phyloP scores from a whole-genome alignment of 1,140 invertebrate genomes.

The Drosophila willistoni region DNA sequence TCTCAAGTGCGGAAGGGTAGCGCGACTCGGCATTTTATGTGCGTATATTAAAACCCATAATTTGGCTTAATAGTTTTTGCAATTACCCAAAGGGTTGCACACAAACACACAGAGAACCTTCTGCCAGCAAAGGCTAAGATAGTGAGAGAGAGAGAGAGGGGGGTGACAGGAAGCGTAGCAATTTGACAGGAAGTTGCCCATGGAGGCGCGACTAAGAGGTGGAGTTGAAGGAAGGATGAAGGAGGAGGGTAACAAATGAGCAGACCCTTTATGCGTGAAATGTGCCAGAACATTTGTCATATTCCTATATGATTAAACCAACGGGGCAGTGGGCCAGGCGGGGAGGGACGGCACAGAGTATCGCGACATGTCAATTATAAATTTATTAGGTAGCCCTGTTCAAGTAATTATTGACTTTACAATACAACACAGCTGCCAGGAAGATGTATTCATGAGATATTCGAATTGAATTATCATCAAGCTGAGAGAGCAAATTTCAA shows the following conservation, averaged over 20 bases:
- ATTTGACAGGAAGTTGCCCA: conserved; percentile 27
- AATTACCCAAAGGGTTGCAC: conserved; percentile 70
- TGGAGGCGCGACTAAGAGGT: conserved; percentile 12
- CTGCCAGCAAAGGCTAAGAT: not conserved
- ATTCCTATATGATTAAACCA: conserved; percentile 14
- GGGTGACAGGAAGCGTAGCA: conserved; percentile 35
- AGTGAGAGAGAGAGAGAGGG: conserved; percentile 19
- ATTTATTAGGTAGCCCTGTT: conserved; percentile 11
- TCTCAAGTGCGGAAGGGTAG: conserved; percentile 57
- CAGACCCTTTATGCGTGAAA: conserved; percentile 74
- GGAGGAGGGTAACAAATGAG: conserved; percentile 1
- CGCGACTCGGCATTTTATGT: conserved; percentile 43
- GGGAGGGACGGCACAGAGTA: not conserved
- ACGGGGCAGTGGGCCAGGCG: not conserved
- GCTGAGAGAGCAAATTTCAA: not conserved
- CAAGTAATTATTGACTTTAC: conserved; percentile 2
- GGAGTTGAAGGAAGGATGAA: conserved; percentile 35
- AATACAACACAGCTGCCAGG: conserved; percentile 2
- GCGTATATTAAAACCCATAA: conserved; percentile 79
- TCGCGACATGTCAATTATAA: conserved; percentile 14
- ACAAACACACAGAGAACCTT: conserved; percentile 35
- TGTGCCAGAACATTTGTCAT: conserved; percentile 67
- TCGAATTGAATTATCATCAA: not conserved
- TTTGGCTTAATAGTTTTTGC: conserved; percentile 81
- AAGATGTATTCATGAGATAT: not conserved